These are phyloP conservation scores for Lucilia cuprina DNA, from an alignment of 1,140 invertebrate species.

Conservation along the genomic window DNA sequence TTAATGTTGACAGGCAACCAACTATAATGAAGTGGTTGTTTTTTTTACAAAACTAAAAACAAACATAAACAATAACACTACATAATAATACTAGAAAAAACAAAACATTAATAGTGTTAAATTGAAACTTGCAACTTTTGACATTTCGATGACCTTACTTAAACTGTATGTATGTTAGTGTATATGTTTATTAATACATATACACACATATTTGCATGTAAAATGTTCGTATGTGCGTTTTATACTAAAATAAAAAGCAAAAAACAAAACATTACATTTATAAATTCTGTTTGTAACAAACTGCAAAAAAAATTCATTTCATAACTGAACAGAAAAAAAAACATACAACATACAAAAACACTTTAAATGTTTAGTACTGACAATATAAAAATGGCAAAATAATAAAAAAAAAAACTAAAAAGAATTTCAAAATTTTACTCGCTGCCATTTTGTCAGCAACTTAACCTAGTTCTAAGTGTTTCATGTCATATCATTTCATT, in stretches of 20 bases:
- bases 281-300: neutral
- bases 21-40: neutral
- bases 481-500: neutral
- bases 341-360: neutral
- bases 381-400: neutral
- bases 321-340: neutral
- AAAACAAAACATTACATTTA: neutral
- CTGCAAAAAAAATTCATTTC: neutral
- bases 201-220: neutral
- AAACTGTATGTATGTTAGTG: neutral
- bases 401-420: neutral
- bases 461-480: neutral
- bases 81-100: neutral
- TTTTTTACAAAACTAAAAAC: neutral
- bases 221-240: neutral
- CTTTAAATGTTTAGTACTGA: neutral
- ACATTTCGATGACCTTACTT: conserved; percentile 61
- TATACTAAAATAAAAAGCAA: neutral
- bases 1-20: neutral
- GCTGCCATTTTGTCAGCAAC: conserved; percentile 21
- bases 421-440: neutral
- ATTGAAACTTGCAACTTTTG: conserved; percentile 58
- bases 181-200: neutral
- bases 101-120: conserved; percentile 37
- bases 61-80: neutral